Evolutionary conservation across 2,113 vertebrate species (phyloP).

Genomic region (Melanerpes formicivorus): DNA sequence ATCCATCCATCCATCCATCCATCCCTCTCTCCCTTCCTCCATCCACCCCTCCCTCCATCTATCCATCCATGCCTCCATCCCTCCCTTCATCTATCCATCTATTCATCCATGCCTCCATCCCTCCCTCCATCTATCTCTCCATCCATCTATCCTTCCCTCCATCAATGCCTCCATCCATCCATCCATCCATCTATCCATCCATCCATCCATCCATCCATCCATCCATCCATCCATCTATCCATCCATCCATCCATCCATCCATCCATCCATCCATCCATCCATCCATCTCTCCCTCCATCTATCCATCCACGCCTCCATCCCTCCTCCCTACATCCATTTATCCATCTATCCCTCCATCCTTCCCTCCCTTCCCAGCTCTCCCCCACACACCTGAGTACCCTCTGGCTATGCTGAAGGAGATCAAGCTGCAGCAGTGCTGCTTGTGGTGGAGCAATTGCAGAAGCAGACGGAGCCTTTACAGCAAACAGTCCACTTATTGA

Average conservation of each 20-base stretch:
- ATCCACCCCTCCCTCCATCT: not conserved
- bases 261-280: too few species aligned
- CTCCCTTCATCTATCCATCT: not conserved
- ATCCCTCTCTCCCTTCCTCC: not conserved
- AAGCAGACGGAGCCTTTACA: constrained; percentile 15
- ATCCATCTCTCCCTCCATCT: too few species aligned
- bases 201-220: too few species aligned
- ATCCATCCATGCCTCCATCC: not conserved
- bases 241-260: too few species aligned
- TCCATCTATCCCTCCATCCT: too few species aligned
- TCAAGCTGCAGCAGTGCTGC: not conserved
- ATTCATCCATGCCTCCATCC: not conserved
- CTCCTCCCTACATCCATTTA: not conserved
- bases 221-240: too few species aligned
- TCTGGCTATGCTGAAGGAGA: not conserved
- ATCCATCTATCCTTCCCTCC: too few species aligned
- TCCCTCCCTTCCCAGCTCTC: not conserved
- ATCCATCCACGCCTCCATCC: not conserved
- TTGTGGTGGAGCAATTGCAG: not conserved
- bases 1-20: not conserved
- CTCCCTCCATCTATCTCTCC: too few species aligned
- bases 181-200: too few species aligned
- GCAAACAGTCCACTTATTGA: constrained; percentile 47
- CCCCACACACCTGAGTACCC: too few species aligned
- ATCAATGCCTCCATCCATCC: too few species aligned